Evolutionary conservation across 2,113 vertebrate species (phyloP), one percentile per base, ranked within the genome.

Genomic region (Gobiocypris rarus): DNA sequence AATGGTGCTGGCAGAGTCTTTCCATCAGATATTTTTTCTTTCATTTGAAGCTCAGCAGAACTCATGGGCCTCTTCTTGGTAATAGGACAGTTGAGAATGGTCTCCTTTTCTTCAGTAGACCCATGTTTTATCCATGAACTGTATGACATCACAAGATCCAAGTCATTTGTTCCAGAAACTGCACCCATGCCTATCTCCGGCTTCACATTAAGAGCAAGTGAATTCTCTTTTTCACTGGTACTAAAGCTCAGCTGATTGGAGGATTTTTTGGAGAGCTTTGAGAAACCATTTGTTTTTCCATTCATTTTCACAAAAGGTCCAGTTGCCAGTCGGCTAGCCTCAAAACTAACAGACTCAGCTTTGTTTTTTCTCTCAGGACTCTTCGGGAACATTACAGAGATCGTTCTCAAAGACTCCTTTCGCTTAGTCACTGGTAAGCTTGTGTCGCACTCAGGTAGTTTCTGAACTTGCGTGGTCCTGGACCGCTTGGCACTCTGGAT

Each of bases 401-500:
- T 7, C 50, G 14, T 26, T 79, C 69, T 41, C 8, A 56, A 52
- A 71, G 83, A 45, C 28, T 48, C 65, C 24, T 82, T 0, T 14
- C 54, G 38, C 14, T 80, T 31, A 79, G 84, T 26, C 50, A 4
- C 0, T 28, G 48, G 28, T 22, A n/a, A 45, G 84, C 34, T 26
- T 10, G 75, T 22, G 65, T 86, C 8, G 11, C 38, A 56, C 71
- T 41, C 71, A 76, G 1, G 22, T 45, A 38, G 54, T 15, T 38
- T 82, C 77, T 2, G 31, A 48, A 59, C 22, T 15, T 56, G 58
- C 45, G 41, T 59, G 19, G 52, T 86, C 88, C 88, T 93, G 78
- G 76, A 65, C 28, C 91, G 92, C 79, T 95, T 95, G 48, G 89
- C 73, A 52, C 69, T 84, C 34, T 88, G 84, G 15, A 87, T 78